Evolutionary conservation across 2,888 invertebrate genomes (phyloP).

Genomic region (Lithophane leautieri): DNA sequence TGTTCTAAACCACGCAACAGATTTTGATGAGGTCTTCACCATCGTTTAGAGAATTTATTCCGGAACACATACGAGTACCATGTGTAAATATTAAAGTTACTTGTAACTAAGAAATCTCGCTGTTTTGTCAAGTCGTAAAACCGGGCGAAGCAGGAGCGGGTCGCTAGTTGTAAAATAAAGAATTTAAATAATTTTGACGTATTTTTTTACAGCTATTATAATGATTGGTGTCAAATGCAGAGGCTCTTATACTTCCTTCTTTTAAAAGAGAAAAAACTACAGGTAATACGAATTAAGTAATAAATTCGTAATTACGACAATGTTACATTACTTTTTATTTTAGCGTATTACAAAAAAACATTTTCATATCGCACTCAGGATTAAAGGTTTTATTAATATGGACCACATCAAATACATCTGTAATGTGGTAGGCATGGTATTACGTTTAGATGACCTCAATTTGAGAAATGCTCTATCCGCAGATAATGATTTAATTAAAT

Average conservation of each 20-base stretch:
- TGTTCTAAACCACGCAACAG: too few species aligned
- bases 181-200: neutral
- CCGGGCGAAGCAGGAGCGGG: too few species aligned
- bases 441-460: neutral
- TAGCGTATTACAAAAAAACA: neutral
- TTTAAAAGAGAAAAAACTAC: slow-evolving; percentile 12
- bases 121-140: too few species aligned
- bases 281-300: neutral
- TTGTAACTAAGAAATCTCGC: too few species aligned
- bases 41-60: too few species aligned
- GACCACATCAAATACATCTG: slow-evolving; percentile 2
- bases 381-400: slow-evolving; percentile 10
- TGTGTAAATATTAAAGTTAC: too few species aligned
- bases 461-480: slow-evolving; percentile 1
- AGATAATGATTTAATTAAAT: slow-evolving; percentile 1
- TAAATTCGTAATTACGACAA: neutral
- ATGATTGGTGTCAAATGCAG: slow-evolving; percentile 44
- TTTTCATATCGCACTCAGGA: neutral
- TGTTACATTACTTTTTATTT: slow-evolving; percentile 6
- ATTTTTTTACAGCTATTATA: slow-evolving; percentile 17
- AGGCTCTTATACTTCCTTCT: slow-evolving; percentile 42
- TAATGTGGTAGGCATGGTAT: neutral
- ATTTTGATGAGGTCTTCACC: too few species aligned
- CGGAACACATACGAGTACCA: too few species aligned
- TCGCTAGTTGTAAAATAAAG: slow-evolving; percentile 38